phyloP scores from a whole-genome alignment of 1,140 invertebrate species.

The Leptoteleia sp. region DNA sequence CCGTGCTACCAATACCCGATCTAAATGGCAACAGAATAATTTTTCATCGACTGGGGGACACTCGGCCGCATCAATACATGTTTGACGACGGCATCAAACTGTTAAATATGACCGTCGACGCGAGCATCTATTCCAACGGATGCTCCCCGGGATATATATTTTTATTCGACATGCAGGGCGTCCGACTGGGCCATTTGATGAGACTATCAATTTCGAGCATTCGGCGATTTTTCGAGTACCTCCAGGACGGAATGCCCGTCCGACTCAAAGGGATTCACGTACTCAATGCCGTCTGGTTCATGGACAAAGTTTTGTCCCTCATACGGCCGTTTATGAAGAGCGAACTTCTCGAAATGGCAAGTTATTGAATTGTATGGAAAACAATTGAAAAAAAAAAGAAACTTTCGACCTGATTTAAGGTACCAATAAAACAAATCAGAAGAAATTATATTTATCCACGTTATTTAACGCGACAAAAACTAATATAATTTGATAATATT shows the following conservation, averaged over 20 bases:
- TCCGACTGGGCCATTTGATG: constrained; percentile 83
- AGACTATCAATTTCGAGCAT: constrained; percentile 83
- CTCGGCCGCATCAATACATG: constrained; percentile 84
- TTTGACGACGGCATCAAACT: constrained; percentile 86
- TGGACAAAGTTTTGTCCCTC: constrained; percentile 84
- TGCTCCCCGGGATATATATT: constrained; percentile 83
- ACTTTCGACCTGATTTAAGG: too few relatives aligned
- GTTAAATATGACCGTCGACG: constrained; percentile 86
- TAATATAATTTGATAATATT: too few relatives aligned
- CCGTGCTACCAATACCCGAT: constrained; percentile 82
- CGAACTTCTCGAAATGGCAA: constrained; percentile 84
- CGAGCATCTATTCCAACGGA: constrained; percentile 82
- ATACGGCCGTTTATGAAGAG: constrained; percentile 85
- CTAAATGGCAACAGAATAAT: constrained; percentile 83
- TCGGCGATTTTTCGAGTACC: constrained; percentile 86
- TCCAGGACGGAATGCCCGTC: constrained; percentile 84
- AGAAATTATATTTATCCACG: too few relatives aligned
- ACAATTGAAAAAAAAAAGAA: too few relatives aligned
- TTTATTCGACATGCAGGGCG: constrained; percentile 85
- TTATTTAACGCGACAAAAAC: too few relatives aligned
- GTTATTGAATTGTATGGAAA: constrained; percentile 41
- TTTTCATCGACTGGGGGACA: constrained; percentile 84
- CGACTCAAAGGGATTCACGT: constrained; percentile 84
- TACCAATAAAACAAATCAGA: too few relatives aligned
- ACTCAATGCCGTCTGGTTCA: constrained; percentile 84